Base-by-base conservation (phyloP, 30 jellyfish, hydroid and myxozoan genomes). In the Hydractinia symbiolongicarpus region DNA sequence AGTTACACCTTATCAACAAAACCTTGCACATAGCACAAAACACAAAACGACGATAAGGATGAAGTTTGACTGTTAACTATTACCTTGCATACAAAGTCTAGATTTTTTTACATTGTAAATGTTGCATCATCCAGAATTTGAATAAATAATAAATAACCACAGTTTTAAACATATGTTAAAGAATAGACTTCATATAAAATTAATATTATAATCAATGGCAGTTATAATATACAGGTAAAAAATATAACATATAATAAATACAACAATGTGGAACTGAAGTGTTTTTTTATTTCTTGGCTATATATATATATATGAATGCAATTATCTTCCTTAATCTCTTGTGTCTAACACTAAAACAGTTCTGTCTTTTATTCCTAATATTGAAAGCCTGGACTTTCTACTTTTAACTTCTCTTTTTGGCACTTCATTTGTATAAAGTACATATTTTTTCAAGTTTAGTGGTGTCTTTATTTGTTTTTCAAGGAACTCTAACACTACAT, bases 271-370 rank as follows among this genome's bases (percentile, higher is more conserved):
- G n/a, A 67, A 67, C n/a, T 10, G n/a, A 21, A 20, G 78, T 67
- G n/a, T 67, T 67, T 67, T 11, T 67, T 19, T 19, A 20, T 6
- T 30, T 71, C 9, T 71, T 30, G 1, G 50, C 11, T 20, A 13
- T n/a, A 7, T 9, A 71, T 19, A 58, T 58, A 13, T 11, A 58
- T 11, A 58, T 58, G 69, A 11, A 58, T 17, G 69, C 44, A 30
- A 30, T 30, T 30, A 1, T 30, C 44, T 30, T 6, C 9, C 9
- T 51, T 64, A 7, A 78, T 78, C 86, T 54, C 85, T 78, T 15
- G 21, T 54, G 51, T 78, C 86, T 56, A 78, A 61, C 16, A 51
- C 20, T 62, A 78, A 62, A 44, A 78, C 82, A 56, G 86, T 15
- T 15, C 85, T 56, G 30, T 78, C 64, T 56, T 56, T 56, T 14